Conservation (phyloP, 2,113 vertebrate genomes). For the Cebus imitator region DNA sequence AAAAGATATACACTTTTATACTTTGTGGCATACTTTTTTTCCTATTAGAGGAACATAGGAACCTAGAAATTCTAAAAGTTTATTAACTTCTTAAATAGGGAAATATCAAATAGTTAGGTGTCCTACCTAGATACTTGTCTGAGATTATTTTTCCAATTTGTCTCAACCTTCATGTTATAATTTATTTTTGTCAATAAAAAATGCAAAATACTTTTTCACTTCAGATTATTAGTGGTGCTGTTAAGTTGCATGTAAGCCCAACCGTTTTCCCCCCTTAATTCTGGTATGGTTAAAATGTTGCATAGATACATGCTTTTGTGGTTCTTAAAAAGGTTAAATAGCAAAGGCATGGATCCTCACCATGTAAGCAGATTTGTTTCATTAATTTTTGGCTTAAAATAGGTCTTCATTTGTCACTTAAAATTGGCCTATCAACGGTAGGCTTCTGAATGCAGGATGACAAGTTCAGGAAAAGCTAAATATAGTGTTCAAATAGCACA, state of each 20-base stretch:
- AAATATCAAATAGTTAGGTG: neutral
- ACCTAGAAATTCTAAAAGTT: neutral
- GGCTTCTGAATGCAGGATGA: neutral
- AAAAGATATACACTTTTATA: neutral
- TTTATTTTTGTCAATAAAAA: neutral
- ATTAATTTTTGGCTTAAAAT: neutral
- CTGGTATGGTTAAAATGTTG: neutral
- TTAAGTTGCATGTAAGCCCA: neutral
- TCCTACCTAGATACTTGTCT: neutral
- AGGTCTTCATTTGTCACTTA: slow-evolving; percentile 1
- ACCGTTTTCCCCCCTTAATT: neutral
- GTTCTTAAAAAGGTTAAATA: neutral
- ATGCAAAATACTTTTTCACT: neutral
- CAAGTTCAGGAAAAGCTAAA: neutral
- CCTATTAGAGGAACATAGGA: neutral
- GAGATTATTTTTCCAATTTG: neutral
- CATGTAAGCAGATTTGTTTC: neutral
- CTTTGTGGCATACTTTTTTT: neutral
- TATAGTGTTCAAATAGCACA: neutral
- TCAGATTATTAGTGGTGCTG: neutral
- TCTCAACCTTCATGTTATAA: neutral
- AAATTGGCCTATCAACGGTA: neutral
- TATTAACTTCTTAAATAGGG: neutral
- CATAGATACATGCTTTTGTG: neutral
- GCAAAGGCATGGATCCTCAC: neutral